Percentiles rank a stretch among this genome's conserved stretches.
Conservation (phyloP, 1,140 invertebrate species). For the Lutraria rhynchaena region DNA sequence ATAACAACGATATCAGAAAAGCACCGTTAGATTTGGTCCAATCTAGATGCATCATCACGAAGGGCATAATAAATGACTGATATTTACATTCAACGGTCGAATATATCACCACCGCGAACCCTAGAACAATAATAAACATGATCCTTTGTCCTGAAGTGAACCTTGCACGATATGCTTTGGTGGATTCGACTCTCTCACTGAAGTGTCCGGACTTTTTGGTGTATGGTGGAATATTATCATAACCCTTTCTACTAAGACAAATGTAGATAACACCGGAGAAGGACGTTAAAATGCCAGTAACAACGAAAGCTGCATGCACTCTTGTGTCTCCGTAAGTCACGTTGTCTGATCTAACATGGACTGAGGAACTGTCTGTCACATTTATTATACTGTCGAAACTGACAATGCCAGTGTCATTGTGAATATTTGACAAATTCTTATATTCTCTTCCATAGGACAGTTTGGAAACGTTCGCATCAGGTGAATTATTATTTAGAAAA, state of each 20-base stretch:
- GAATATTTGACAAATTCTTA: not conserved
- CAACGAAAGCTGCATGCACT: constrained; percentile 42
- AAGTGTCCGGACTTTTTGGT: not conserved
- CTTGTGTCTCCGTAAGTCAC: constrained; percentile 1
- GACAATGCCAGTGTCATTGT: not conserved
- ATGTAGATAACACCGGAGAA: constrained; percentile 25
- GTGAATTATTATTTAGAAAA: not conserved
- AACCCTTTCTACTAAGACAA: not conserved
- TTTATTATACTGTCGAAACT: not conserved
- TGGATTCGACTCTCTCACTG: not conserved
- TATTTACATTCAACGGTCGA: constrained; percentile 50
- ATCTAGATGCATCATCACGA: constrained; percentile 39
- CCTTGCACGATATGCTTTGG: not conserved
- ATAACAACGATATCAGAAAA: constrained; percentile 50
- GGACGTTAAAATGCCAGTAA: constrained; percentile 40
- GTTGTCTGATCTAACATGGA: not conserved
- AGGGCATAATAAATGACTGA: constrained; percentile 42
- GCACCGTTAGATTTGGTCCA: constrained; percentile 57
- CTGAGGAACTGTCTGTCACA: not conserved
- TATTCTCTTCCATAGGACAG: not conserved
- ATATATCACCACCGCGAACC: constrained; percentile 25
- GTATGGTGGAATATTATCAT: constrained; percentile 21
- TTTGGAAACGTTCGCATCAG: not conserved
- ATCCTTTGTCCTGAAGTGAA: constrained; percentile 19
- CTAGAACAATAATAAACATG: constrained; percentile 37